phyloP scores from a whole-genome alignment of 2,113 vertebrate genomes.

The Paradoxurus hermaphroditus region DNA sequence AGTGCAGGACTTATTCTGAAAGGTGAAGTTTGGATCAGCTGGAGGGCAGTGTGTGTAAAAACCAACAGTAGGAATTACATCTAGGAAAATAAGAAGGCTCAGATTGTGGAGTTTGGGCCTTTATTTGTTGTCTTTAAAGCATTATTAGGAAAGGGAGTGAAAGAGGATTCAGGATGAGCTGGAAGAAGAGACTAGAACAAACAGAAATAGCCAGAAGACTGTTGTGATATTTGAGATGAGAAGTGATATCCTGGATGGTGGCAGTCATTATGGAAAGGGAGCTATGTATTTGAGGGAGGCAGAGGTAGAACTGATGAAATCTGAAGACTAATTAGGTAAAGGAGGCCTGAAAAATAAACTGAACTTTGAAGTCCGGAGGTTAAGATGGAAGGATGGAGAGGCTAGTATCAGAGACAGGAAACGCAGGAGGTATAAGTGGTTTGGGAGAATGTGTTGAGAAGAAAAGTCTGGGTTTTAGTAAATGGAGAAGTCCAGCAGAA shows the following conservation, averaged over 20 bases:
- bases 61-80: neutral
- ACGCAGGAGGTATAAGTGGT: neutral
- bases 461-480: neutral
- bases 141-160: neutral
- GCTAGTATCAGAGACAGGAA: neutral
- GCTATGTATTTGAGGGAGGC: neutral
- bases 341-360: neutral
- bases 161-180: neutral
- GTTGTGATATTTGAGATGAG: conserved; percentile 6
- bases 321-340: neutral
- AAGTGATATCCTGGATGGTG: neutral
- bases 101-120: neutral
- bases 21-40: neutral
- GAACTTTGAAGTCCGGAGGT: neutral
- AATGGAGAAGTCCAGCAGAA: neutral
- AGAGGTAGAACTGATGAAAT: neutral
- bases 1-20: neutral
- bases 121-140: neutral
- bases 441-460: neutral
- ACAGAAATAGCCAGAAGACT: neutral
- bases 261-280: neutral
- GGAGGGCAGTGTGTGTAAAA: neutral
- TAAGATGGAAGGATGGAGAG: neutral
- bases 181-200: neutral
- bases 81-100: neutral